phyloP scores from a whole-genome alignment of 2,797 vertebrate species.

The Huso huso region DNA sequence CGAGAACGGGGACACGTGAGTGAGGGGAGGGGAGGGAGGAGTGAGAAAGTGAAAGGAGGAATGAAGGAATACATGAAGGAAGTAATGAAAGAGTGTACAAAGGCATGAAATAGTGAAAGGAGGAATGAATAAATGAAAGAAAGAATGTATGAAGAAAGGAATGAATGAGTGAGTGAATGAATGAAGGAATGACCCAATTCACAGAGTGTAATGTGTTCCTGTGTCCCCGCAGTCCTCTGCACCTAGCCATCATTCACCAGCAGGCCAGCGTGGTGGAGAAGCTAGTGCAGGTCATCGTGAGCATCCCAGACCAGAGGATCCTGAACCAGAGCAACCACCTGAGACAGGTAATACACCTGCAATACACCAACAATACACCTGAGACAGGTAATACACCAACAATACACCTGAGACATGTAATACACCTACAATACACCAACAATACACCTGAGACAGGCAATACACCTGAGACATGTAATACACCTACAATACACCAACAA shows the following conservation, averaged over 20 bases:
- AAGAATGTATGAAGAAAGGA: too few species aligned
- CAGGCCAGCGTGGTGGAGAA: slow-evolving; percentile 76
- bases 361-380: too few species aligned
- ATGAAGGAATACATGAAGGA: too few species aligned
- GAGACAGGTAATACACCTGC: slow-evolving; percentile 59
- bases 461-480: slow-evolving; percentile 71
- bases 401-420: slow-evolving; percentile 71
- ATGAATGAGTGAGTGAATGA: too few species aligned
- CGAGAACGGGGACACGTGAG: slow-evolving; percentile 93
- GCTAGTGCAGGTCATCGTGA: slow-evolving; percentile 71
- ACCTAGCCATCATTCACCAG: slow-evolving; percentile 88
- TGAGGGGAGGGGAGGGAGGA: slow-evolving; percentile 1
- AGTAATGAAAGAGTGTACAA: neutral
- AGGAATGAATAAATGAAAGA: too few species aligned
- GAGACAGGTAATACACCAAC: too few species aligned
- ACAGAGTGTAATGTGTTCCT: too few species aligned
- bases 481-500: too few species aligned
- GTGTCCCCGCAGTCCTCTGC: slow-evolving; percentile 68
- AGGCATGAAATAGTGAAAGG: too few species aligned
- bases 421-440: too few species aligned
- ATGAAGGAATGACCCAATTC: too few species aligned
- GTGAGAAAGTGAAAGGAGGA: neutral
- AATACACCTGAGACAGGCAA: too few species aligned
- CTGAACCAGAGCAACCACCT: slow-evolving; percentile 81
- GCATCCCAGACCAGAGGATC: slow-evolving; percentile 62